phyloP scores from a whole-genome alignment of 2,113 vertebrate genomes.

The Marcusenius ussheri region DNA sequence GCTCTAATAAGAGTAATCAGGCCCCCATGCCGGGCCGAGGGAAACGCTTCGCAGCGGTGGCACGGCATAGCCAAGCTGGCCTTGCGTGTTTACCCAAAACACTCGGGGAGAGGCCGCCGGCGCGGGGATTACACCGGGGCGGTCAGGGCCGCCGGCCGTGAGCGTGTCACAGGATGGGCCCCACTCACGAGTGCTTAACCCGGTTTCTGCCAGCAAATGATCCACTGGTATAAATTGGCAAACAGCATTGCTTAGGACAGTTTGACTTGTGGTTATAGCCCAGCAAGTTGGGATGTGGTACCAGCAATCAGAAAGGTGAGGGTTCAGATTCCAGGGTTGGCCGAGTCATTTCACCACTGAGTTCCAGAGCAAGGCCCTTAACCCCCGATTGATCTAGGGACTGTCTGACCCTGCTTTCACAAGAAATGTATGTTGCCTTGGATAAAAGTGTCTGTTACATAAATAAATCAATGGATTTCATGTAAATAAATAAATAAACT shows the following conservation, averaged over 20 bases:
- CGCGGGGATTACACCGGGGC: not conserved
- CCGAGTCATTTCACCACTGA: not conserved
- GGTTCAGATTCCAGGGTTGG: not conserved
- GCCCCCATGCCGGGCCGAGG: slow-evolving; percentile 88
- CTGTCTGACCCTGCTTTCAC: not conserved
- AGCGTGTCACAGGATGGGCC: not conserved
- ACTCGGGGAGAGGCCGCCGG: slow-evolving; percentile 55
- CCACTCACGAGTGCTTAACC: not conserved
- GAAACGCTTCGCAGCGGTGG: slow-evolving; percentile 77
- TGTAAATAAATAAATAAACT: not conserved
- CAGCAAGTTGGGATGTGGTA: not conserved
- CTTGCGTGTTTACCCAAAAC: slow-evolving; percentile 71
- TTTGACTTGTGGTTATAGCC: not conserved
- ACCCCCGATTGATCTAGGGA: not conserved
- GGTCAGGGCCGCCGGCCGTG: not conserved
- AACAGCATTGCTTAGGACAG: not conserved
- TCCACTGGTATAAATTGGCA: not conserved
- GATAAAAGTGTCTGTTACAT: not conserved
- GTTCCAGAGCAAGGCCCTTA: not conserved
- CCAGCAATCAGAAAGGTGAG: not conserved
- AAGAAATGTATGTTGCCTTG: not conserved
- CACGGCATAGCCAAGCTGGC: slow-evolving; percentile 64
- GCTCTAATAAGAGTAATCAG: slow-evolving; percentile 98
- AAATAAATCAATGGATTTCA: not conserved
- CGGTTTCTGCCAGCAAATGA: not conserved